Base-by-base conservation (phyloP, 2,113 vertebrate species). In the Rhizomys pruinosus region DNA sequence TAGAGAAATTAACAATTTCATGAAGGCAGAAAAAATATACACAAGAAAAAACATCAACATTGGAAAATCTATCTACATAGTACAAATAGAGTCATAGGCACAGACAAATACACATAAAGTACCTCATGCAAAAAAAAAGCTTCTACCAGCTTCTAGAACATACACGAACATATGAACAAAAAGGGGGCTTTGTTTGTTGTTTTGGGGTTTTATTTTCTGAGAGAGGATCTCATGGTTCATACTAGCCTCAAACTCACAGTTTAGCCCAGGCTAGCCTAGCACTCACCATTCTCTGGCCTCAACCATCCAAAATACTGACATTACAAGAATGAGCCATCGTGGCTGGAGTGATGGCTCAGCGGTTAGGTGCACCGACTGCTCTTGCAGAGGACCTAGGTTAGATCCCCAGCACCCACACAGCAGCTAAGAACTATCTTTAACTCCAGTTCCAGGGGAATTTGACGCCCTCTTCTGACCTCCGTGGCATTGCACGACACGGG, bases 1-100 rank as follows among this genome's bases (percentile, higher is more conserved):
- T 89, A 59, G 84, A 84, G 81, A 90, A 88, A n/a, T 77, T 17
- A 42, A 13, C 66, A 77, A 84, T 34, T 84, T 92, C 78, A n/a
- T 77, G 82, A 95, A 90, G n/a, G 32, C 10, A 52, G 34, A 78
- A 96, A n/a, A 78, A 84, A 71, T 6, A 57, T 34, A 29, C 39
- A 7, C 44, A 44, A 94, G 72, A 37, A 22, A 69, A 81, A 73
- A 44, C 16, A 79, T 32, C 16, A 94, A 29, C 15, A 59, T 0
- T 84, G n/a, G 68, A 42, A 84, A 94, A 90, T 19, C 20, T 9
- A 42, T 39, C 55, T 34, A 72, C 59, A 27, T 22, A 55, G 37
- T 34, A 71, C 27, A 66, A 47, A 72, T 47, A 5, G 27, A 52
- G 52, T 84, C n/a, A 55, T 3, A 27, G 42, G 47, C 23, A 19